Percentiles rank a stretch among this genome's conserved stretches.
phyloP scores from a whole-genome alignment of 2,888 invertebrate genomes.

The Nesidiocoris tenuis region DNA sequence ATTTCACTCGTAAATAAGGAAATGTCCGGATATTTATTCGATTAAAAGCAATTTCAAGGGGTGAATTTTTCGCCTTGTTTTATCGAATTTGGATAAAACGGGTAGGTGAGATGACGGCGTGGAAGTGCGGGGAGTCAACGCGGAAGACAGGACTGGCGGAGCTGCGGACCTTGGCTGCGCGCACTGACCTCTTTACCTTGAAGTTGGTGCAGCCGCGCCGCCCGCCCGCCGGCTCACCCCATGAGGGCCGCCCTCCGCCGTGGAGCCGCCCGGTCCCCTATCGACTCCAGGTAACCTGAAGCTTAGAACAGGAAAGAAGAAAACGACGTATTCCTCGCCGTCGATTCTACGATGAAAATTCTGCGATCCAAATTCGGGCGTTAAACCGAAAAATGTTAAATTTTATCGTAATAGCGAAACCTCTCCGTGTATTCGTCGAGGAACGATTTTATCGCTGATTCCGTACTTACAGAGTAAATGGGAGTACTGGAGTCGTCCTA shows the following conservation, averaged over 20 bases:
- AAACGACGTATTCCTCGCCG: no score
- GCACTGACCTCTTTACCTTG: constrained; percentile 36
- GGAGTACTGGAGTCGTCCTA: no score
- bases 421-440: no score
- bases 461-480: no score
- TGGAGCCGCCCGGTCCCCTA: no score
- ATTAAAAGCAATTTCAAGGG: background rate
- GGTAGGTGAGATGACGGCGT: background rate
- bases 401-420: no score
- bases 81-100: background rate
- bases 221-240: background rate
- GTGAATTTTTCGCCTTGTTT: background rate
- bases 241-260: background rate
- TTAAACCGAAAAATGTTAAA: no score
- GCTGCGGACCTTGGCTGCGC: constrained; percentile 19
- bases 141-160: constrained; percentile 17
- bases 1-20: background rate
- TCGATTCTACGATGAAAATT: no score
- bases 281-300: no score
- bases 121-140: constrained; percentile 1
- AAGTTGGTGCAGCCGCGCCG: constrained; percentile 19
- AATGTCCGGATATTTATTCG: background rate
- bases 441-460: no score
- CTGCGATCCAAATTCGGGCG: no score
- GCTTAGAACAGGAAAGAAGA: no score